Evolutionary conservation across 2,888 invertebrate species (phyloP).

Genomic region (Netelia inedita): DNA sequence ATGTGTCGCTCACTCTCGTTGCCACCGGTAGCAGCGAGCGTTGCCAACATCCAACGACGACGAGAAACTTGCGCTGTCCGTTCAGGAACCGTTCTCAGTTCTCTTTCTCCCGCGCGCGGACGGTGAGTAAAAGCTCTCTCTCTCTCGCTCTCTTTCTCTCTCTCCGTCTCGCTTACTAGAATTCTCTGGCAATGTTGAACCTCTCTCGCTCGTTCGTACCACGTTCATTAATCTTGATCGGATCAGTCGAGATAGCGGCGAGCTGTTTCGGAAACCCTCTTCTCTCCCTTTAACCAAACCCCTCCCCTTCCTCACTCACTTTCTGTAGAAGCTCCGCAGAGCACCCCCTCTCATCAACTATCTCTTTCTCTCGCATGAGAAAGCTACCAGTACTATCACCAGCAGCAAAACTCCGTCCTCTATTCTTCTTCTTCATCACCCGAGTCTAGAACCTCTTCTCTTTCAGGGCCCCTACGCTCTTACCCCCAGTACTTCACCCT

Average conservation of each 20-base stretch:
- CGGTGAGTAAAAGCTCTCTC: slow-evolving; percentile 18
- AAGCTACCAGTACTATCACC: slow-evolving; percentile 65
- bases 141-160: slow-evolving; percentile 75
- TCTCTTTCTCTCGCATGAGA: slow-evolving; percentile 61
- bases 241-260: slow-evolving; percentile 85
- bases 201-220: slow-evolving; percentile 79
- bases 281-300: slow-evolving; percentile 80
- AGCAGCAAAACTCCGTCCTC: slow-evolving; percentile 64
- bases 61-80: slow-evolving; percentile 62
- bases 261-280: slow-evolving; percentile 85
- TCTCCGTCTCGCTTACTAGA: slow-evolving; percentile 33
- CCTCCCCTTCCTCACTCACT: not conserved
- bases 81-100: slow-evolving; percentile 45
- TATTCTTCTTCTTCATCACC: slow-evolving; percentile 61
- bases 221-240: slow-evolving; percentile 87
- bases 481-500: slow-evolving; percentile 61
- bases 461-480: slow-evolving; percentile 70
- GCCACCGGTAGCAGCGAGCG: slow-evolving; percentile 26
- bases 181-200: slow-evolving; percentile 17
- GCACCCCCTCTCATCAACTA: slow-evolving; percentile 74
- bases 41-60: slow-evolving; percentile 53
- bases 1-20: slow-evolving; percentile 49
- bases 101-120: slow-evolving; percentile 26
- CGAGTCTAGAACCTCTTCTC: slow-evolving; percentile 60
- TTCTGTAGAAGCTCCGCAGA: slow-evolving; percentile 62